phyloP scores from a whole-genome alignment of 1,140 invertebrate genomes.

The Aphidius ervi region DNA sequence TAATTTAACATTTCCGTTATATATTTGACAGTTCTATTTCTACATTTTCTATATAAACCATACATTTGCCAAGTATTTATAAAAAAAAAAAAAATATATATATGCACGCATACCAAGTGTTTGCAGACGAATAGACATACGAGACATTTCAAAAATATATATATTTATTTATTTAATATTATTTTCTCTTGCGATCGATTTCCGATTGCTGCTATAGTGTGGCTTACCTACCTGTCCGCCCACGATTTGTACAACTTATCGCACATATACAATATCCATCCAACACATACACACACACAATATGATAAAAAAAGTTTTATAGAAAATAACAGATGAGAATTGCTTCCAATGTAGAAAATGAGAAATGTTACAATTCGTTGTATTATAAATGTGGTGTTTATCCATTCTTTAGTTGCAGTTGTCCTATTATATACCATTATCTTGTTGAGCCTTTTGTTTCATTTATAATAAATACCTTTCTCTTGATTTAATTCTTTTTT shows the following conservation, averaged over 20 bases:
- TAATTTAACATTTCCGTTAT: no score
- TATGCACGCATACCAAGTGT: no score
- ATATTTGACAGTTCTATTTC: no score
- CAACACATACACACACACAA: constrained; percentile 3
- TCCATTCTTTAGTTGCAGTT: constrained; percentile 20
- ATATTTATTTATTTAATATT: no score
- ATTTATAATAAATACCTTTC: constrained; percentile 11
- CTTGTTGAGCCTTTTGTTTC: constrained; percentile 24
- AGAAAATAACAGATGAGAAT: not conserved
- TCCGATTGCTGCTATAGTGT: constrained; percentile 20
- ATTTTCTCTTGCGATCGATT: constrained; percentile 18
- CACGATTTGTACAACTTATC: constrained; percentile 22
- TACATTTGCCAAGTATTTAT: no score
- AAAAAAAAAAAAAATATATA: no score
- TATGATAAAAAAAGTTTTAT: constrained; percentile 14
- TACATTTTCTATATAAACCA: no score
- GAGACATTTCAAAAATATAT: no score
- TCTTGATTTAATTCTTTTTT: constrained; percentile 7
- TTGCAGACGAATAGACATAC: no score
- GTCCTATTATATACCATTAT: constrained; percentile 28
- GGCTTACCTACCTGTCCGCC: constrained; percentile 24
- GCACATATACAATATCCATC: not conserved
- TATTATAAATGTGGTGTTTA: constrained; percentile 22
- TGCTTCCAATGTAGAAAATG: not conserved
- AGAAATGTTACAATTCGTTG: constrained; percentile 25